These are phyloP conservation scores for Rhyzopertha dominica DNA, from an alignment of 1,140 invertebrate genomes.

Conservation along the genomic window DNA sequence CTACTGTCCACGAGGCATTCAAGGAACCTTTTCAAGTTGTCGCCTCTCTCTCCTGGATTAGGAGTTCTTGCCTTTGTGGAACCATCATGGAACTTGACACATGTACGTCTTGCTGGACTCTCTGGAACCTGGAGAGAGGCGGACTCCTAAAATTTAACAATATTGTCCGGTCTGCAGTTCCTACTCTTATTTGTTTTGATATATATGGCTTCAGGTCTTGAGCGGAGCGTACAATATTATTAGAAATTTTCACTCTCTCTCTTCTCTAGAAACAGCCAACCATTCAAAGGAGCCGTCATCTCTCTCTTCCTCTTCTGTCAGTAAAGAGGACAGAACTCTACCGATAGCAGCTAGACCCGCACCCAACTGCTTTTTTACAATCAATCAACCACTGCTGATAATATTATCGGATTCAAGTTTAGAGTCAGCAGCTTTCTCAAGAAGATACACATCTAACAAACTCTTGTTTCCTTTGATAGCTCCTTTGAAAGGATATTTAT, in stretches of 20 bases:
- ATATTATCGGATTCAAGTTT: not conserved
- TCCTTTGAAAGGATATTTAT: slow-evolving; percentile 5
- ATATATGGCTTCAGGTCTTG: not conserved
- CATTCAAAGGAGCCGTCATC: slow-evolving; percentile 2
- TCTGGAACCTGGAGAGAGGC: not conserved
- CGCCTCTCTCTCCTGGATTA: not conserved
- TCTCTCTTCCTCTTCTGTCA: slow-evolving; percentile 2
- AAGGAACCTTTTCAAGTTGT: not conserved
- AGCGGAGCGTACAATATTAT: slow-evolving; percentile 2
- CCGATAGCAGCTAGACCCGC: slow-evolving; percentile 8
- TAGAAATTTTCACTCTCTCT: slow-evolving; percentile 13
- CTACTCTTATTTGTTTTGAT: slow-evolving; percentile 3
- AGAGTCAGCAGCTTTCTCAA: not conserved
- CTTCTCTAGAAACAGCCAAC: slow-evolving; percentile 15
- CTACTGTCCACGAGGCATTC: not conserved
- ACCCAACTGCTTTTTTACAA: slow-evolving; percentile 3
- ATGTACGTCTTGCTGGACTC: not conserved
- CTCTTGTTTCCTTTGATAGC: not conserved
- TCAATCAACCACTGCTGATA: not conserved
- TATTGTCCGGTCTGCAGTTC: not conserved
- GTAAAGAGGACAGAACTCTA: not conserved
- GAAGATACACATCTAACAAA: slow-evolving; percentile 8
- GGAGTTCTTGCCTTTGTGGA: not conserved
- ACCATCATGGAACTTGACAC: not conserved
- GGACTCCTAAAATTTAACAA: slow-evolving; percentile 13